Percentiles rank a stretch among this genome's conserved stretches.
Evolutionary conservation across 2,888 invertebrate species (phyloP).

Genomic region (Zaprionus bogoriensis): DNA sequence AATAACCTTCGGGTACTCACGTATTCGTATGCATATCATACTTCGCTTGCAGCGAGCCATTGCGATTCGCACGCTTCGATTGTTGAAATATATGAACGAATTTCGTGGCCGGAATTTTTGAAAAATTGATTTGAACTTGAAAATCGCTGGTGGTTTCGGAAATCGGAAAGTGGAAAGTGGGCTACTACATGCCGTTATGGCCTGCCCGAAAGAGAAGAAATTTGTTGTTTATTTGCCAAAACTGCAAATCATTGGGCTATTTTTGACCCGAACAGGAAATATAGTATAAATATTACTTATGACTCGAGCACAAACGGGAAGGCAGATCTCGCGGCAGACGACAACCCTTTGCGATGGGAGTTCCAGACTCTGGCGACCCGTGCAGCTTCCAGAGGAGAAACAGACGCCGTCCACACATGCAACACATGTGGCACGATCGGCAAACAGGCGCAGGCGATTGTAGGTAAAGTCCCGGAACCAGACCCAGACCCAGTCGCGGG

Average conservation of each 20-base stretch:
- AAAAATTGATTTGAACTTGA: constrained; percentile 31
- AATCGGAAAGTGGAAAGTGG: neutral
- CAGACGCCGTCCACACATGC: constrained; percentile 56
- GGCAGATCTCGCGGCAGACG: constrained; percentile 21
- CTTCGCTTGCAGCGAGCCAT: constrained; percentile 38
- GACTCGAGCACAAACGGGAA: constrained; percentile 32
- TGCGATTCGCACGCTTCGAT: constrained; percentile 30
- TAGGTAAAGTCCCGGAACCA: constrained; percentile 33
- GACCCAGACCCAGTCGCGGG: no score
- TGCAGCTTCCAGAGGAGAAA: constrained; percentile 18
- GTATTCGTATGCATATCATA: constrained; percentile 31
- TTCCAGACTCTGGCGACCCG: constrained; percentile 33
- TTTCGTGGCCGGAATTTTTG: constrained; percentile 12
- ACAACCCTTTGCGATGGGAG: constrained; percentile 22
- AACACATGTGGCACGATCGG: constrained; percentile 65
- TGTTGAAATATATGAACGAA: constrained; percentile 1
- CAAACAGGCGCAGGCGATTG: constrained; percentile 10
- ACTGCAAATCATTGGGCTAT: constrained; percentile 40
- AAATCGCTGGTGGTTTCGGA: constrained; percentile 9
- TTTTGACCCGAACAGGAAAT: constrained; percentile 41
- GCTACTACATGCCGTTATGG: neutral
- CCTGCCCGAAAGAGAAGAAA: constrained; percentile 3
- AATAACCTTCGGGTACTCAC: constrained; percentile 51
- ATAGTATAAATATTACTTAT: constrained; percentile 23
- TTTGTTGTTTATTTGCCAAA: constrained; percentile 27